Conservation (phyloP, 1,140 invertebrate genomes). For the Delia radicum region DNA sequence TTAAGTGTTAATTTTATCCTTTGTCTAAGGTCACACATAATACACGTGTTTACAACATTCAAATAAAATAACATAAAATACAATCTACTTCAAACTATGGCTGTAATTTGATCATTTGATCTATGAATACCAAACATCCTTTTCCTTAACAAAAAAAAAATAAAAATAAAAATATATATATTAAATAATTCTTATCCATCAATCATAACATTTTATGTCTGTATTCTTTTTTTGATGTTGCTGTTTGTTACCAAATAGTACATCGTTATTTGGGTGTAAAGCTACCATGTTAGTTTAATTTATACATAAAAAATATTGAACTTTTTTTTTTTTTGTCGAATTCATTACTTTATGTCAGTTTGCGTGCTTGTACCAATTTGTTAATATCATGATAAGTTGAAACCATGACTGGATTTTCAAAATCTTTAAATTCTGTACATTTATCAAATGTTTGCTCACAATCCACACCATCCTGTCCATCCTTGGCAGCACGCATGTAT, state of each 20-base stretch:
- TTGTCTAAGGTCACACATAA: too few relatives aligned
- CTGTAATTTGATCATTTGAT: neutral
- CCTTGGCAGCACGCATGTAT: constrained; percentile 84
- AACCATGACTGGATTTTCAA: constrained; percentile 75
- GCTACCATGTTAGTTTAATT: neutral
- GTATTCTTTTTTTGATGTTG: too few relatives aligned
- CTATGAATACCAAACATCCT: neutral
- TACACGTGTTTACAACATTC: too few relatives aligned
- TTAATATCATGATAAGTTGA: constrained; percentile 84
- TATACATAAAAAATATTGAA: neutral
- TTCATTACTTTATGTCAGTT: constrained; percentile 53
- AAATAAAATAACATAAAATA: neutral
- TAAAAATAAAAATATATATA: neutral
- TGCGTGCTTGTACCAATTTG: constrained; percentile 78
- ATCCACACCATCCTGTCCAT: constrained; percentile 75
- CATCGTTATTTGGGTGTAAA: neutral
- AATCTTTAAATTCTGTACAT: constrained; percentile 59
- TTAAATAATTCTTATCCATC: neutral
- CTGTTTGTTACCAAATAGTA: neutral
- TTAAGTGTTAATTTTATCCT: too few relatives aligned
- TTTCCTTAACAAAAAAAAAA: neutral
- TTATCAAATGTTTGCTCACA: constrained; percentile 65
- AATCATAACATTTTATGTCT: neutral
- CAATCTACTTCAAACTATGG: neutral
- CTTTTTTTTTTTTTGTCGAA: neutral